phyloP scores from a whole-genome alignment of 1,140 invertebrate species.

The Thaumetopoea pityocampa region DNA sequence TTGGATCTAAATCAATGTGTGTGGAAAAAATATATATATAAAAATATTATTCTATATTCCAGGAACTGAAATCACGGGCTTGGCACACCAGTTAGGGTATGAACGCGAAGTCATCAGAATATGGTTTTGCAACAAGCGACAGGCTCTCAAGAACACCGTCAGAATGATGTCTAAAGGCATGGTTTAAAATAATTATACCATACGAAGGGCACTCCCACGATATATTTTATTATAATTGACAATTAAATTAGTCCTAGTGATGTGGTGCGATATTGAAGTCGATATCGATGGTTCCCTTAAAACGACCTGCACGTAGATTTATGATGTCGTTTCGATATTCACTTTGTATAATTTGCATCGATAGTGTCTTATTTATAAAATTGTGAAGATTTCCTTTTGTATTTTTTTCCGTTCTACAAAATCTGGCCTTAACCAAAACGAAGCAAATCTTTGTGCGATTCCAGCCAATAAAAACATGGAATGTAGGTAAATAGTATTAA shows the following conservation, averaged over 20 bases:
- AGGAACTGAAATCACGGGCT: conserved; percentile 97
- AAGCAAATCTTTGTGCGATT: conserved; percentile 57
- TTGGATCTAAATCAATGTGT: no score
- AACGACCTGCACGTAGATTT: conserved; percentile 30
- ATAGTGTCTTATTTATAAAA: conserved; percentile 31
- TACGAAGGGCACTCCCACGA: no score
- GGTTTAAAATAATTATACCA: conserved; percentile 55
- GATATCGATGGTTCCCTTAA: conserved; percentile 33
- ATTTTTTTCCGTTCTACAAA: conserved; percentile 16
- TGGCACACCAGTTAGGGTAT: conserved; percentile 96
- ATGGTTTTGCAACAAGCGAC: conserved; percentile 99
- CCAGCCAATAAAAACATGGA: conserved; percentile 52
- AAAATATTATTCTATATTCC: conserved; percentile 41
- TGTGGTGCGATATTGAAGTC: conserved; percentile 20
- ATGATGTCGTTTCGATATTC: conserved; percentile 35
- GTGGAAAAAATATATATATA: no score
- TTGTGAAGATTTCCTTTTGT: conserved; percentile 12
- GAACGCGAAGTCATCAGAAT: conserved; percentile 98
- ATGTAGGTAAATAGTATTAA: conserved; percentile 51
- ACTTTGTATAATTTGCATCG: conserved; percentile 32
- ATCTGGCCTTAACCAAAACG: conserved; percentile 56
- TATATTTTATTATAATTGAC: conserved; percentile 3
- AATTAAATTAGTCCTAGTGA: conserved; percentile 11
- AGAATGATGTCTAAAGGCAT: conserved; percentile 92
- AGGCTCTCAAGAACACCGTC: conserved; percentile 96